phyloP scores from a whole-genome alignment of 2,888 invertebrate genomes.

The Scaptomyza cyrtandrae region DNA sequence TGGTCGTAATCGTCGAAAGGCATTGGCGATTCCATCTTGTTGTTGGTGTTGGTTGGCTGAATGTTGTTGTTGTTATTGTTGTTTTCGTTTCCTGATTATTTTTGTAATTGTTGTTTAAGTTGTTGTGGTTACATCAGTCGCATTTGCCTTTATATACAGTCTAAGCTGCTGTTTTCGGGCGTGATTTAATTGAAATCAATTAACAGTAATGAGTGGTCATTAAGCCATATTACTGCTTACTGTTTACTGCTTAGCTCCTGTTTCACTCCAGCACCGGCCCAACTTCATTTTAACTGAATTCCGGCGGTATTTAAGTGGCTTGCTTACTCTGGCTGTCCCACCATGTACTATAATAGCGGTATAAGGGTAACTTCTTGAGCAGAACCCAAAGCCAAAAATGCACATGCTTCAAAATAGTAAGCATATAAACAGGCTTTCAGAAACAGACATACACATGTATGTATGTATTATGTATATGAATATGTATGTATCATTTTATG shows the following conservation, averaged over 20 bases:
- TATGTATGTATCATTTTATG: not conserved
- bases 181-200: slow-evolving; percentile 85
- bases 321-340: slow-evolving; percentile 1
- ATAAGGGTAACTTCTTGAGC: not conserved
- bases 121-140: slow-evolving; percentile 74
- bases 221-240: slow-evolving; percentile 76
- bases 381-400: not conserved
- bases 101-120: slow-evolving; percentile 76
- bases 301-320: slow-evolving; percentile 44
- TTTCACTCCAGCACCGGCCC: slow-evolving; percentile 2
- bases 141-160: slow-evolving; percentile 52
- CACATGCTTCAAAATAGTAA: not conserved
- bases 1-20: slow-evolving; percentile 44
- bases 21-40: slow-evolving; percentile 14
- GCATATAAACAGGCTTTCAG: not conserved
- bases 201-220: slow-evolving; percentile 84
- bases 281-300: slow-evolving; percentile 40
- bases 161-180: slow-evolving; percentile 68
- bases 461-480: not conserved
- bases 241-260: slow-evolving; percentile 34
- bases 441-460: not conserved
- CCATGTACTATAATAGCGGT: not conserved
- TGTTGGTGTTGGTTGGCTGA: slow-evolving; percentile 19
- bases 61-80: slow-evolving; percentile 23
- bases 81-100: slow-evolving; percentile 62